Conservation (phyloP, 2,888 invertebrate species). For the Rotaria macrura region DNA sequence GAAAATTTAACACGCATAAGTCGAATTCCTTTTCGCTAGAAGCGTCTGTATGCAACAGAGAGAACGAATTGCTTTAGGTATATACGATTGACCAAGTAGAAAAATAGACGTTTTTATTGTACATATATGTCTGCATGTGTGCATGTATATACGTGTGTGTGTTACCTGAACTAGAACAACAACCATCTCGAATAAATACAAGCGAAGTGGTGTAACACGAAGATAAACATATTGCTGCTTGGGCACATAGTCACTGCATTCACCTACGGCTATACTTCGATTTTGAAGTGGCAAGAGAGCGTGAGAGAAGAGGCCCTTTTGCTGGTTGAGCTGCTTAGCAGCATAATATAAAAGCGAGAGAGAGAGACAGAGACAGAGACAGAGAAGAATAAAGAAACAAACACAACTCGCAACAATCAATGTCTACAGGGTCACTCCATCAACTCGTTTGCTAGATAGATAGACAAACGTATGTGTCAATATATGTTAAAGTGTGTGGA, state of each 20-base stretch:
- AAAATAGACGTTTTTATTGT: not conserved
- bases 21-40: not conserved
- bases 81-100: not conserved
- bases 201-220: not conserved
- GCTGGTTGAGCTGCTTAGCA: not conserved
- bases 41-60: not conserved
- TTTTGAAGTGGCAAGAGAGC: not conserved
- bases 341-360: not conserved
- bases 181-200: not conserved
- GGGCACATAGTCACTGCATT: not conserved
- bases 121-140: not conserved
- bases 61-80: not conserved
- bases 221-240: not conserved
- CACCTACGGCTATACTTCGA: not conserved
- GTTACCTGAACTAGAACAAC: not conserved
- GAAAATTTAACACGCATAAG: not conserved
- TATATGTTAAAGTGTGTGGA: not conserved
- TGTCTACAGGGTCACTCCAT: not conserved
- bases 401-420: not conserved
- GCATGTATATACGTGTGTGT: not conserved
- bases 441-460: not conserved
- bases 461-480: not conserved
- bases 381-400: not conserved
- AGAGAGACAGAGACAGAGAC: no score
- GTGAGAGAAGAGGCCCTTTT: not conserved